phyloP scores from a whole-genome alignment of 2,888 invertebrate genomes.

The Cremastinae sp. region DNA sequence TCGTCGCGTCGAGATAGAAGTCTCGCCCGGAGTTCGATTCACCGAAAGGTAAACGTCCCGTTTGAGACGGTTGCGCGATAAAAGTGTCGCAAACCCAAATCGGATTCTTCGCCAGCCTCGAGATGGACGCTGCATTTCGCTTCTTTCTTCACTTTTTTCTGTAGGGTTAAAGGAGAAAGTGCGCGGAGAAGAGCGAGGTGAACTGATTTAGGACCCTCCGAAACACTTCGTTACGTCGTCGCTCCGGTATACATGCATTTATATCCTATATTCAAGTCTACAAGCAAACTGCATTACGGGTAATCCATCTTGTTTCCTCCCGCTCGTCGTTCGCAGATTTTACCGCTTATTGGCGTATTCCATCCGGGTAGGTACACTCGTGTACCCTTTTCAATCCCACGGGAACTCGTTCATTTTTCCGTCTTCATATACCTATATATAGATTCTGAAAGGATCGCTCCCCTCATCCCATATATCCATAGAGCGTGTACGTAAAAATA shows the following conservation, averaged over 20 bases:
- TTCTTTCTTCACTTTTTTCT: too few species aligned
- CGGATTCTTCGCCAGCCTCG: slow-evolving; percentile 7
- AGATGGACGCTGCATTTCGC: slow-evolving; percentile 48
- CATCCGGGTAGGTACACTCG: not conserved
- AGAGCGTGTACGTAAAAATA: too few species aligned
- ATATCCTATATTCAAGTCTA: too few species aligned
- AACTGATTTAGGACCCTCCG: too few species aligned
- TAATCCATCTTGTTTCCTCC: slow-evolving; percentile 29
- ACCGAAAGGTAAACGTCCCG: slow-evolving; percentile 16
- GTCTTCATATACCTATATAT: not conserved
- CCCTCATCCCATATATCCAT: too few species aligned
- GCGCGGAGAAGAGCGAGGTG: not conserved
- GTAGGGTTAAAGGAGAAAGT: not conserved
- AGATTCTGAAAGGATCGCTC: slow-evolving; percentile 25
- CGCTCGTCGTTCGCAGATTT: slow-evolving; percentile 12
- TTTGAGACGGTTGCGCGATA: slow-evolving; percentile 29
- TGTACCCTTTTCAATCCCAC: not conserved
- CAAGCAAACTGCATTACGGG: slow-evolving; percentile 44
- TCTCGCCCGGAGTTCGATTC: slow-evolving; percentile 16
- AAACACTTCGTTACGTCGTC: not conserved
- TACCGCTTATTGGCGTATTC: not conserved
- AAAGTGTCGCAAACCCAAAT: slow-evolving; percentile 17
- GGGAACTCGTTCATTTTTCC: slow-evolving; percentile 13
- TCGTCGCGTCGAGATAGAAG: slow-evolving; percentile 53
- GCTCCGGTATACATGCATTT: slow-evolving; percentile 23